A percentile compares a stretch with the other conserved stretches of the same genome.
phyloP scores from a whole-genome alignment of 2,113 vertebrate species.

The Pagrus major region DNA sequence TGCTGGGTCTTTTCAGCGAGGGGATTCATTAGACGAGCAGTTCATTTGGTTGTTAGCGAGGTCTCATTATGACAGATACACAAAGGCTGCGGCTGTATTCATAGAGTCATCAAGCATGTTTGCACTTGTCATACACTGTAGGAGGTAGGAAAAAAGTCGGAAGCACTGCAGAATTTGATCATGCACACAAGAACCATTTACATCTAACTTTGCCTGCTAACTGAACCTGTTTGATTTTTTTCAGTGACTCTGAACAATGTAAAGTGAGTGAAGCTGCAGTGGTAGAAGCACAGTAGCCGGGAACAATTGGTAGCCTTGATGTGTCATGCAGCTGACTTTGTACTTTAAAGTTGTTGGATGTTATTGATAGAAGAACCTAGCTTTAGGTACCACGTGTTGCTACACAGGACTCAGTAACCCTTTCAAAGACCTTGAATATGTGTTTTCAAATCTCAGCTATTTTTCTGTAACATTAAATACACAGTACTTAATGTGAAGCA shows the following conservation, averaged over 20 bases:
- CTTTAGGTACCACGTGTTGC: neutral
- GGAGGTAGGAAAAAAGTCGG: constrained; percentile 47
- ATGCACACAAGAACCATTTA: neutral
- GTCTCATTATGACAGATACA: constrained; percentile 67
- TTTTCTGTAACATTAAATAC: neutral
- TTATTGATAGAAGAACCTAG: neutral
- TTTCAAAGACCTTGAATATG: neutral
- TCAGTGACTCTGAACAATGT: neutral
- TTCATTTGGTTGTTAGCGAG: constrained; percentile 70
- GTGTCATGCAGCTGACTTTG: neutral
- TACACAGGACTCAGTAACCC: neutral
- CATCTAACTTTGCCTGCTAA: neutral
- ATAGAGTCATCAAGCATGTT: constrained; percentile 52
- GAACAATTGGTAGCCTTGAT: neutral
- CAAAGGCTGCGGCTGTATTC: constrained; percentile 63
- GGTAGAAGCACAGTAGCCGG: neutral
- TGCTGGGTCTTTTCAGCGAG: constrained; percentile 44
- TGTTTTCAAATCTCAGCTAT: neutral
- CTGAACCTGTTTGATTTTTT: neutral
- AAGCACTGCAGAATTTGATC: constrained; percentile 28
- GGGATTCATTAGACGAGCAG: constrained; percentile 67
- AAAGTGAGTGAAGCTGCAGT: neutral
- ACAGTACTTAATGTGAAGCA: neutral
- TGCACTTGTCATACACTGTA: constrained; percentile 42
- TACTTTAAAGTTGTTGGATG: neutral